Percentiles rank a stretch among this genome's conserved stretches.
Conservation (phyloP, 2,797 vertebrate genomes). For the Pyrocephalus nanus region DNA sequence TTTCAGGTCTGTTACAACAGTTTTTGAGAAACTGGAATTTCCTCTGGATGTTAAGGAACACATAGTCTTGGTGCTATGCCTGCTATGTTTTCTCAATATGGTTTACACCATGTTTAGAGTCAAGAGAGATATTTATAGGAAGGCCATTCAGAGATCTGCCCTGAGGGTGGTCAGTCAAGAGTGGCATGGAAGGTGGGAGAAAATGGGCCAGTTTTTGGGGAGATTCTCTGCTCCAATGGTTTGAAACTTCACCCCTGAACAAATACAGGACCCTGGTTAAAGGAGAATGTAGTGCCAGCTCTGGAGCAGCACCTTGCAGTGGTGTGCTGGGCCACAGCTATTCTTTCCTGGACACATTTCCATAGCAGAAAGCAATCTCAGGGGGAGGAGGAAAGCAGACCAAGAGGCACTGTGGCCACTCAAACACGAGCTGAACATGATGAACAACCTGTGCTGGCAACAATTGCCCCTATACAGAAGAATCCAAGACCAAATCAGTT, state of each 20-base stretch:
- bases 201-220: neutral
- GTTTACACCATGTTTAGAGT: neutral
- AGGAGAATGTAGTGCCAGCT: neutral
- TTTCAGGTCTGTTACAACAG: neutral
- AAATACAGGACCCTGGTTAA: neutral
- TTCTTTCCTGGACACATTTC: neutral
- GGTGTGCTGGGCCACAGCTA: too few relatives aligned
- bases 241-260: neutral
- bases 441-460: neutral
- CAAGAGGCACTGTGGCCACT: neutral
- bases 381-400: neutral
- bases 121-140: neutral
- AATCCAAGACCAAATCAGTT: neutral
- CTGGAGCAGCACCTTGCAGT: neutral
- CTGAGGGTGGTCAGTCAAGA: accelerated
- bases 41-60: neutral
- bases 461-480: neutral
- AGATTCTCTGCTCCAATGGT: neutral
- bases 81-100: neutral
- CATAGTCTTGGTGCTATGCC: neutral
- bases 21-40: neutral
- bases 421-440: neutral
- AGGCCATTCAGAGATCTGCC: neutral
- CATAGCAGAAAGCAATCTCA: neutral
- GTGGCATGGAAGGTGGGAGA: neutral